Evolutionary conservation across 2,888 invertebrate species (phyloP), one percentile per base, ranked within the genome.

Genomic region (Monochamus alternatus): DNA sequence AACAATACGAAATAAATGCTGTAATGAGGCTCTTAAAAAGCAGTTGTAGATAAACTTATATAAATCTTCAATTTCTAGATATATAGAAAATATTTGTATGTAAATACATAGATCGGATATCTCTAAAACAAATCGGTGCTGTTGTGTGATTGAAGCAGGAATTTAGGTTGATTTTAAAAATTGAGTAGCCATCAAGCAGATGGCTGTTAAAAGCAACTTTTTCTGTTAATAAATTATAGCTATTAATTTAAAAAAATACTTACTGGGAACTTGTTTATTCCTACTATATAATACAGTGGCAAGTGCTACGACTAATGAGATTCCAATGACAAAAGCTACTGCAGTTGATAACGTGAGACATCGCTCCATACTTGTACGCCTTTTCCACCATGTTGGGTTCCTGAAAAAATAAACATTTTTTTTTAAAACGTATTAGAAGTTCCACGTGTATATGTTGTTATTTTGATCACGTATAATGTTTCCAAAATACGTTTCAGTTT

Each of bases 311-410:
- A 92, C 91, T 80, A 94, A 89, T 58, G 93, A 91, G 71, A 93
- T 88, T 76, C 92, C 92, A 78, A 92, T 90, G 64, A 93, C 89
- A 76, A 92, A 89, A 62, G 93, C 90, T 75, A 93, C 89, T 64
- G 89, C 88, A 75, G 92, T 91, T 10, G 92, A 87, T 72, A 93
- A 86, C 75, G 94, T 93, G 81, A 95, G 89, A 62, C 93, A 91
- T 82, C 94, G 90, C 88, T 95, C 95, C 90, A 95, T 89, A 80
- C 93, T 91, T 58, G 94, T 94, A 81, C 95, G 91, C 78, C 94
- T 91, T 82, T 93, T 93, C 95, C 95, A 95, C 95, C 95, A 95
- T 89, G 94, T 94, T 83, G 94, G 94, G 88, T 94, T 94, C 90
- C 94, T 95, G 89, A 60, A 91, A 91, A 80, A 80, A 82, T 70